These are phyloP conservation scores for Ispidina lecontei DNA, from an alignment of 2,797 vertebrate genomes.

Conservation along the genomic window DNA sequence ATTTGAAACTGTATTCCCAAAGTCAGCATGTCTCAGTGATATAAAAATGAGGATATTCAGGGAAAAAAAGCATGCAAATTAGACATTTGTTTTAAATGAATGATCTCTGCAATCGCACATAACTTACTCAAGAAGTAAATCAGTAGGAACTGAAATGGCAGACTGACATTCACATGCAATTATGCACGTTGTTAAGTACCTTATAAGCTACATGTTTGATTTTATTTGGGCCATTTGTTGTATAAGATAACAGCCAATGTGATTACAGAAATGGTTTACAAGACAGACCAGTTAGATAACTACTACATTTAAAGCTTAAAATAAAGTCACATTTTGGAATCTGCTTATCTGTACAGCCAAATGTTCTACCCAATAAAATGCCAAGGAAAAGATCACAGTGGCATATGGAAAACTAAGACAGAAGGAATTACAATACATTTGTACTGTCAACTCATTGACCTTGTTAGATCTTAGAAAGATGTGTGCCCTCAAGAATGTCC, in stretches of 20 bases:
- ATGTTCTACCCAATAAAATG: constrained; percentile 10
- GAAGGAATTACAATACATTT: neutral
- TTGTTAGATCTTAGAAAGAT: neutral
- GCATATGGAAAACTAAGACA: neutral
- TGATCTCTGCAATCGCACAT: neutral
- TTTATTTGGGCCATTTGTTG: neutral
- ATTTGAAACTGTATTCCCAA: neutral
- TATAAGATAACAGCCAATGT: neutral
- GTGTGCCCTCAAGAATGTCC: neutral
- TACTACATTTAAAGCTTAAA: neutral
- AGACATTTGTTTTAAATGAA: neutral
- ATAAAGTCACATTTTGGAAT: neutral
- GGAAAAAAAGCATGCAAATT: neutral
- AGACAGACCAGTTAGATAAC: neutral
- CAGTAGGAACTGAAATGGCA: neutral
- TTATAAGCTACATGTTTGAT: neutral
- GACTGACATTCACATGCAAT: neutral
- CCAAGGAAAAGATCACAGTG: neutral
- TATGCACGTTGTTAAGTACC: neutral
- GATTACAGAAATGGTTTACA: neutral
- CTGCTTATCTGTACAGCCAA: neutral
- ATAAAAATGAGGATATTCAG: neutral
- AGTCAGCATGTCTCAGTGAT: neutral
- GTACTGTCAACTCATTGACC: neutral
- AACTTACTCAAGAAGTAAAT: neutral